Evolutionary conservation across 2,797 vertebrate species (phyloP), one percentile per base, ranked within the genome.

Genomic region (Arnoldichthys spilopterus): DNA sequence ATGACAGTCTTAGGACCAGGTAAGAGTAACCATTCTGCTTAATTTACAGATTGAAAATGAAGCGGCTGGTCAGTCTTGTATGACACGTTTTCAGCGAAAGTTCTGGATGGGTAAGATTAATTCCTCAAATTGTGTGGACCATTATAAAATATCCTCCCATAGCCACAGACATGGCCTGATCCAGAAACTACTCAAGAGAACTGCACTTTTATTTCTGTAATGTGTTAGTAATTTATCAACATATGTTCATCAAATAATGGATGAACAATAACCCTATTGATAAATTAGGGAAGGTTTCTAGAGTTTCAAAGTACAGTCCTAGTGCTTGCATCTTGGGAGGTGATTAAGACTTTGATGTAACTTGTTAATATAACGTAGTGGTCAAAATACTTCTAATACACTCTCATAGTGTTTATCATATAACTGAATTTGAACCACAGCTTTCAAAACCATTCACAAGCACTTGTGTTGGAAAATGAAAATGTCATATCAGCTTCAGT

Each of bases 11-110:
- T 92, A 90, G 92, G 89, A 90, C 88, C 84, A 94, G 96, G 95
- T 97, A 96, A 98, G 96, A 97, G 96, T 98, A 96, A 98, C 94
- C 90, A 89, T 92, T 95, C 94, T 98, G 93, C 96, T 97, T 98
- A 92, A 97, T 97, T 98, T 97, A 92, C 97, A 99, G 97, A 97
- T 98, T 93, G 94, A 95, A 79, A 95, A 96, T 94, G 95, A 95
- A 93, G 93, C 90, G 89, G 90, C 78, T 77, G 78, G 30, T 94
- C 91, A 90, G 95, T 96, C 95, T 95, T 94, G 95, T 94, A 94
- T 94, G 94, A 95, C 92, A 93, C 93, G 92, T 95, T 95, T 94
- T 94, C 90, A 93, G 90, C 93, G 94, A 94, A 93, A 93, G 93
- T 95, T 95, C 96, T 97, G 95, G 94, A 95, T 96, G 95, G 97